Evolutionary conservation across 92 coral and sea anemone genomes (phyloP).

Genomic region (Meandrina meandrites): DNA sequence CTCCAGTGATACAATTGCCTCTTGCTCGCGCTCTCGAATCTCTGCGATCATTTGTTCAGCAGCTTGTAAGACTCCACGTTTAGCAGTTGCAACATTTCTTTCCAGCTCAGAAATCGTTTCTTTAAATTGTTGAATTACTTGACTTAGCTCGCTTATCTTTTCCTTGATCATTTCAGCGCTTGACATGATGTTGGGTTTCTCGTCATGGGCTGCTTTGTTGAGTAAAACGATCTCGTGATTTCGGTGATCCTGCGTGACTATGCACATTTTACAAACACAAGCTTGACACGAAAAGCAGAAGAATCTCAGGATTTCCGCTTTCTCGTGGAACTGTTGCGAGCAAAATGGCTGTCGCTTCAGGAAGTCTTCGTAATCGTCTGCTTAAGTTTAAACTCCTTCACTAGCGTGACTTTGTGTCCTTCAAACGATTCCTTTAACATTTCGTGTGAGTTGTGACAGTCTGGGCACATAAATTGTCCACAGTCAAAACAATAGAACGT

Average conservation of each 20-base stretch:
- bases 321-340: conserved; percentile 6
- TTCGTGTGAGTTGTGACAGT: too few species aligned
- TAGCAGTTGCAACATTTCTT: neutral
- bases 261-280: too few species aligned
- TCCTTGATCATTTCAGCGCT: neutral
- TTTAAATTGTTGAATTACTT: neutral
- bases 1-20: neutral
- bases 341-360: conserved; percentile 5
- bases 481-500: too few species aligned
- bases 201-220: neutral
- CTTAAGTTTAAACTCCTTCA: conserved; percentile 9
- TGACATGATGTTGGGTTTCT: neutral
- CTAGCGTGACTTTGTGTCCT: conserved; percentile 20
- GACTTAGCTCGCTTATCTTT: neutral
- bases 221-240: conserved; percentile 1
- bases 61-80: neutral
- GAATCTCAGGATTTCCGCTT: neutral
- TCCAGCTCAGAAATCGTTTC: neutral
- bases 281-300: too few species aligned
- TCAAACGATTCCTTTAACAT: too few species aligned
- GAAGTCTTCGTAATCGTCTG: conserved; percentile 11
- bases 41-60: neutral
- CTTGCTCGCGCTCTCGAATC: neutral
- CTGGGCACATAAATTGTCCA: too few species aligned
- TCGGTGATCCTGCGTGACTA: conserved; percentile 11